phyloP scores from a whole-genome alignment of 2,113 vertebrate species.

The Chamaea fasciata region DNA sequence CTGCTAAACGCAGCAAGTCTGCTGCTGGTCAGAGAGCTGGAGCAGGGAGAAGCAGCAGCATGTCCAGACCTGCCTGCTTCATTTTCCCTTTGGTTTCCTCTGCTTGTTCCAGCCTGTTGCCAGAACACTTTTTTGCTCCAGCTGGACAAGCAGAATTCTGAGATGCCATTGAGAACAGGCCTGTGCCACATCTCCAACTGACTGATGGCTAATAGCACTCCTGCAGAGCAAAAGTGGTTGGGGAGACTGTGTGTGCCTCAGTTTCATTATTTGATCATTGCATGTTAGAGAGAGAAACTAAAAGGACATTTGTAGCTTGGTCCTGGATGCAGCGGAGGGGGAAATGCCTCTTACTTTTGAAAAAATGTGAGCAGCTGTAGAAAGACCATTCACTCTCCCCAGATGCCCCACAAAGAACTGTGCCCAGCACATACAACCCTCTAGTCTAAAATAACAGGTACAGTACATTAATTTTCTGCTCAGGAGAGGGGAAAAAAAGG shows the following conservation, averaged over 20 bases:
- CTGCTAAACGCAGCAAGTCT: not conserved
- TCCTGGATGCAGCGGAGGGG: not conserved
- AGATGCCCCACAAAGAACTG: not conserved
- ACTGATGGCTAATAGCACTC: not conserved
- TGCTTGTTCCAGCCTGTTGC: not conserved
- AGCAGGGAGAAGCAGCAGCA: not conserved
- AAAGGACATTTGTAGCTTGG: not conserved
- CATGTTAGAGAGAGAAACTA: not conserved
- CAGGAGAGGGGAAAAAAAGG: not conserved
- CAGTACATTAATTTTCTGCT: not conserved
- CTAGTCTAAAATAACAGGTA: not conserved
- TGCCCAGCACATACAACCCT: not conserved
- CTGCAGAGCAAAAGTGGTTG: not conserved
- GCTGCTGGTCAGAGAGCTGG: not conserved
- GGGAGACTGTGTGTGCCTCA: not conserved
- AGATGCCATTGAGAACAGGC: not conserved
- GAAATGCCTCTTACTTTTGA: not conserved
- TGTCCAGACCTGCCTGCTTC: not conserved
- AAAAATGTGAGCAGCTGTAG: not conserved
- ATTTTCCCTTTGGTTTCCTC: constrained; percentile 8
- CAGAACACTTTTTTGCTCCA: not conserved
- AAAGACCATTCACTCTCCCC: not conserved
- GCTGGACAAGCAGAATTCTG: constrained; percentile 16
- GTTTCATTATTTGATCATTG: not conserved
- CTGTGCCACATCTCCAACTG: not conserved